phyloP scores from a whole-genome alignment of 2,888 invertebrate species.

The Chesias legatella region DNA sequence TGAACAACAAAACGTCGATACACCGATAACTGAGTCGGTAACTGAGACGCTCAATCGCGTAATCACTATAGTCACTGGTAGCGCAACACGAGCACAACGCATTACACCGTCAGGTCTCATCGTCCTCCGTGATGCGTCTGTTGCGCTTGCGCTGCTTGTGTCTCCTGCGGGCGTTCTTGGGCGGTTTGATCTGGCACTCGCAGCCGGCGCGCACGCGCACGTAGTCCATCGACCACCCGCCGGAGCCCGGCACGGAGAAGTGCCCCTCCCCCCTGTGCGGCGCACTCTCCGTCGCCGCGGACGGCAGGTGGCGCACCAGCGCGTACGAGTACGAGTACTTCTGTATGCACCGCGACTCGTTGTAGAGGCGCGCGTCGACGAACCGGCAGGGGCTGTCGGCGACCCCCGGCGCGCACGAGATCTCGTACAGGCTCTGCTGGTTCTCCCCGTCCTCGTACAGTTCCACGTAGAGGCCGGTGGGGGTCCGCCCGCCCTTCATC shows the following conservation, averaged over 20 bases:
- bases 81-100: conserved; percentile 27
- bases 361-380: conserved; percentile 84
- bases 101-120: conserved; percentile 65
- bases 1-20: conserved; percentile 62
- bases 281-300: conserved; percentile 62
- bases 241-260: conserved; percentile 75
- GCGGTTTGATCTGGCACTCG: conserved; percentile 87
- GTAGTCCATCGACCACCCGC: conserved; percentile 89
- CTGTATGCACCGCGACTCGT: conserved; percentile 89
- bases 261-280: conserved; percentile 60
- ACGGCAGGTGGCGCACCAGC: conserved; percentile 82
- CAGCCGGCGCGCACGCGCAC: conserved; percentile 91
- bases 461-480: conserved; percentile 85
- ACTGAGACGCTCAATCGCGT: conserved; percentile 28
- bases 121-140: conserved; percentile 54
- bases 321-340: conserved; percentile 92
- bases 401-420: conserved; percentile 86
- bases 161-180: conserved; percentile 62
- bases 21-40: conserved; percentile 37
- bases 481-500: conserved; percentile 88
- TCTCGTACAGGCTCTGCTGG: conserved; percentile 87
- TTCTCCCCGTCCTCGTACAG: conserved; percentile 87
- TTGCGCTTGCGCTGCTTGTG: conserved; percentile 62
- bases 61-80: conserved; percentile 41
- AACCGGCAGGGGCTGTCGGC: conserved; percentile 87